phyloP scores from a whole-genome alignment of 2,888 invertebrate species.

The Zygaena filipendulae region DNA sequence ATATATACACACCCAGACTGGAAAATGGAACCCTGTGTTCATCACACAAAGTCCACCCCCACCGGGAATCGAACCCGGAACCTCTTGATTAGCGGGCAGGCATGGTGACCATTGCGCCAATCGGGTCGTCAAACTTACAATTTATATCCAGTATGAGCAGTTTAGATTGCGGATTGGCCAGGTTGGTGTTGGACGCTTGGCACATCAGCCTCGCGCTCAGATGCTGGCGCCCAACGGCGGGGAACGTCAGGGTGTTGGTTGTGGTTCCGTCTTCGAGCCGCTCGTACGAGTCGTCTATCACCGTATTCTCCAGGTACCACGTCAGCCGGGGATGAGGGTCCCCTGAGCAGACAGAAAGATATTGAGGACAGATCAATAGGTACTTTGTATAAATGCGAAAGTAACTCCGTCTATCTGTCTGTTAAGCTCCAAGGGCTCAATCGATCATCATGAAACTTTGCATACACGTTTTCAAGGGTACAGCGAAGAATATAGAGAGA shows the following conservation, averaged over 20 bases:
- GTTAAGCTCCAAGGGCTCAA: too few relatives aligned
- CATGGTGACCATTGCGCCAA: too few relatives aligned
- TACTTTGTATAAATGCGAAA: not conserved
- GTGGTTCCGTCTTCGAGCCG: constrained; percentile 75
- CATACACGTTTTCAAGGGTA: too few relatives aligned
- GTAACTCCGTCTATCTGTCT: too few relatives aligned
- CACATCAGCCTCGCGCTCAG: constrained; percentile 85
- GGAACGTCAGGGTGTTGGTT: constrained; percentile 82
- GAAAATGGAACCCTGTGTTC: too few relatives aligned
- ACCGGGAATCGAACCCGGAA: too few relatives aligned
- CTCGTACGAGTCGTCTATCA: constrained; percentile 86
- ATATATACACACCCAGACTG: too few relatives aligned
- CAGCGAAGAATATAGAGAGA: too few relatives aligned
- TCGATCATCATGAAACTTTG: too few relatives aligned
- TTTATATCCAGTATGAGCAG: constrained; percentile 86
- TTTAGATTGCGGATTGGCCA: constrained; percentile 81
- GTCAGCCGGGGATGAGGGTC: constrained; percentile 81
- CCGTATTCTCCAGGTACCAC: constrained; percentile 87
- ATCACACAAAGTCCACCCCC: too few relatives aligned
- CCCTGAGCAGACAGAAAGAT: constrained; percentile 62
- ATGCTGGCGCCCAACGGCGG: constrained; percentile 84
- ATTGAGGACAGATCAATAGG: not conserved
- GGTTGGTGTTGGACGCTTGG: constrained; percentile 88
- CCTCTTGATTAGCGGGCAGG: too few relatives aligned
- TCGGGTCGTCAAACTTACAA: too few relatives aligned